phyloP scores from a whole-genome alignment of 2,113 vertebrate genomes.

The Malurus elegans region DNA sequence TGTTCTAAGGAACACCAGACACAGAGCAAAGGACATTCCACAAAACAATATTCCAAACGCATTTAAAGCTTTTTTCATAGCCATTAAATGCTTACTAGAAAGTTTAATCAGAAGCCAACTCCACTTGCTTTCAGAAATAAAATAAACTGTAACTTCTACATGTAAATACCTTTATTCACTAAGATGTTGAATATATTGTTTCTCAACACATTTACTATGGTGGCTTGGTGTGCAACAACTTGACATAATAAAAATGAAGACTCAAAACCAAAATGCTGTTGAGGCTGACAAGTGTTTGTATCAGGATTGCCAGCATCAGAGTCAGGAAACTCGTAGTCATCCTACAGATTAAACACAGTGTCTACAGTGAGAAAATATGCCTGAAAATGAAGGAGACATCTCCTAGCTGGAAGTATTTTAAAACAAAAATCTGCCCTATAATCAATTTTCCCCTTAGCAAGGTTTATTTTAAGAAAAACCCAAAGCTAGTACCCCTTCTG shows the following conservation, averaged over 20 bases:
- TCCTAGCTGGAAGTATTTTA: not conserved
- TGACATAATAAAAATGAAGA: not conserved
- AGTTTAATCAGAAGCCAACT: not conserved
- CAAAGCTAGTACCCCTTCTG: not conserved
- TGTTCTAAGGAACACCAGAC: not conserved
- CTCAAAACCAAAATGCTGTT: not conserved
- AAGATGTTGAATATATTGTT: not conserved
- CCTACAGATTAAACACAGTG: not conserved
- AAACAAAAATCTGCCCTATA: not conserved
- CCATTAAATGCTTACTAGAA: not conserved
- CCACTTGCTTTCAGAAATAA: not conserved
- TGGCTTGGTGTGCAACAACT: not conserved
- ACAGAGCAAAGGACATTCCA: not conserved
- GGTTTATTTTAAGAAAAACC: not conserved
- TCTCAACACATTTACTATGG: not conserved
- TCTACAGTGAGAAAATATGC: not conserved
- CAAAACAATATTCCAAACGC: not conserved
- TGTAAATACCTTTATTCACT: not conserved
- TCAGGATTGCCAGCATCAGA: not conserved
- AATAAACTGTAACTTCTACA: not conserved
- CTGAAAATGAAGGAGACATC: not conserved
- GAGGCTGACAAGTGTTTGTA: not conserved
- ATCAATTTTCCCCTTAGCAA: not conserved
- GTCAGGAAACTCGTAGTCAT: not conserved
- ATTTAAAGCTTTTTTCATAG: not conserved